These are phyloP conservation scores for Patella caerulea DNA, from an alignment of 2,888 invertebrate genomes.

Conservation along the genomic window DNA sequence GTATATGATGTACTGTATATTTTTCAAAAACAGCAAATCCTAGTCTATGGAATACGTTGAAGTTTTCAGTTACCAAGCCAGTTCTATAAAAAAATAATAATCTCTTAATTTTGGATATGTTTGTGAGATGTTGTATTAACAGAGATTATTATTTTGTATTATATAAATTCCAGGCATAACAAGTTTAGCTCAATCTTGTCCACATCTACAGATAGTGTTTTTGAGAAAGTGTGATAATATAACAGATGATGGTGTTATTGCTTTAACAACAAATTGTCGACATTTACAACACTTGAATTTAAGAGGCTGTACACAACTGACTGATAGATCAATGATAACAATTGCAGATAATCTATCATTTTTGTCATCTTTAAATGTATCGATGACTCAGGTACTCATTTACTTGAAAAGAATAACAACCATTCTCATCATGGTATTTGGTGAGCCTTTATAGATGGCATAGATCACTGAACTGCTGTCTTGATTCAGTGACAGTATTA, in stretches of 20 bases:
- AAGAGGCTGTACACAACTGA: slow-evolving; percentile 62
- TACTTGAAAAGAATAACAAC: slow-evolving; percentile 25
- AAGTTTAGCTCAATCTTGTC: slow-evolving; percentile 53
- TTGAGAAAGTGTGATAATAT: slow-evolving; percentile 61
- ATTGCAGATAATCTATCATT: slow-evolving; percentile 56
- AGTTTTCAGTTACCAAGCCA: too few relatives aligned
- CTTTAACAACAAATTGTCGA: slow-evolving; percentile 58
- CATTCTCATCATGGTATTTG: neutral
- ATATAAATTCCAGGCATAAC: slow-evolving; percentile 47
- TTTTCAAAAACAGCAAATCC: too few relatives aligned
- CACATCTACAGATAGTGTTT: slow-evolving; percentile 62
- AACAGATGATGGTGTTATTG: slow-evolving; percentile 63
- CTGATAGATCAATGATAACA: slow-evolving; percentile 57
- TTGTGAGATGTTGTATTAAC: too few relatives aligned
- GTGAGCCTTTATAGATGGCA: neutral
- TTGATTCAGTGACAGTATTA: neutral
- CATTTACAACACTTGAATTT: slow-evolving; percentile 61
- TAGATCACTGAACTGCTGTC: neutral
- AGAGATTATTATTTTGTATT: too few relatives aligned
- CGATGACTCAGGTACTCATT: slow-evolving; percentile 49
- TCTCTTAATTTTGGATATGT: too few relatives aligned
- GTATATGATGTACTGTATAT: too few relatives aligned
- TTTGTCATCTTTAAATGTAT: slow-evolving; percentile 60
- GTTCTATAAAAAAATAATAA: too few relatives aligned
- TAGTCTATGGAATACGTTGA: too few relatives aligned